A percentile compares a stretch with the other conserved stretches of the same genome.
Evolutionary conservation across 2,113 vertebrate species (phyloP).

Genomic region (Tachuris rubrigastra): DNA sequence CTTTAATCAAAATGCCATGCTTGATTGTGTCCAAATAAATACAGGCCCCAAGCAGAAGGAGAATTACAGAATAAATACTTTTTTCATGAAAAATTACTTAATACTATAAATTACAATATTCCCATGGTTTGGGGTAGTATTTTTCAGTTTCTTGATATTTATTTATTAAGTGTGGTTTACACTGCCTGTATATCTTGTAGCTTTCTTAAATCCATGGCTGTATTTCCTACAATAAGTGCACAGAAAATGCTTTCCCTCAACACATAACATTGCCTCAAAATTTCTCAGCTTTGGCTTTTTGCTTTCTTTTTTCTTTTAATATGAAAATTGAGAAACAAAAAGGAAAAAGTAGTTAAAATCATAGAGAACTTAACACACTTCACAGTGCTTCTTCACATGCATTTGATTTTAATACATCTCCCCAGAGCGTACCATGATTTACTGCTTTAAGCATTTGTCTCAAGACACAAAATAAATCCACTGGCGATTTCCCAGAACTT

Average conservation of each 20-base stretch:
- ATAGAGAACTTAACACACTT: background rate
- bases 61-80: background rate
- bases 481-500: background rate
- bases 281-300: background rate
- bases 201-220: background rate
- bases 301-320: background rate
- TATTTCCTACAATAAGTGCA: background rate
- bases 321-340: background rate
- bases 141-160: background rate
- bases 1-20: background rate
- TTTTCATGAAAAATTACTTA: background rate
- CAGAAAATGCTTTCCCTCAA: background rate
- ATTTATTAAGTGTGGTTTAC: background rate
- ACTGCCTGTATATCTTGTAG: background rate
- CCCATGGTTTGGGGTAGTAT: background rate
- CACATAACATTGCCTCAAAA: background rate
- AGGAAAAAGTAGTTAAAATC: background rate
- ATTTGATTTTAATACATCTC: background rate
- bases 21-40: background rate
- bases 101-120: background rate
- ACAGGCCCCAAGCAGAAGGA: background rate
- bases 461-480: background rate
- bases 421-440: background rate
- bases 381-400: background rate
- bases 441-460: background rate